Conservation (phyloP, 2,888 invertebrate species). For the Drosophila greeni region DNA sequence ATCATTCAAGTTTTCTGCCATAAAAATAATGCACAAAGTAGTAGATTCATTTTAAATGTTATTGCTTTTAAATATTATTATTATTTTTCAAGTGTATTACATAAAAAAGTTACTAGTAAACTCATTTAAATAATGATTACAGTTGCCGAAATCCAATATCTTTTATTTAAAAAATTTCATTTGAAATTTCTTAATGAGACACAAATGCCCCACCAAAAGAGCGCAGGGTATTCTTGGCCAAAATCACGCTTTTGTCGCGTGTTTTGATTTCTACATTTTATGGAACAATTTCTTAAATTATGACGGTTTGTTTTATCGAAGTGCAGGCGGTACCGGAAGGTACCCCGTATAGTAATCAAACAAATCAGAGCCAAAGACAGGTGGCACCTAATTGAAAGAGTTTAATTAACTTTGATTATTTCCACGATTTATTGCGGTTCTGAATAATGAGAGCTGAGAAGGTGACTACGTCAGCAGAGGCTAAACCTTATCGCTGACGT, state of each 20-base stretch:
- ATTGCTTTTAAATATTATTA: no score
- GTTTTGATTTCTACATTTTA: conserved; percentile 35
- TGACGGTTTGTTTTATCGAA: conserved; percentile 38
- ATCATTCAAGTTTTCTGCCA: background rate
- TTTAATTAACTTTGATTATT: conserved; percentile 31
- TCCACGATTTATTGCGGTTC: conserved; percentile 9
- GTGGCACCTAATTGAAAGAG: conserved; percentile 33
- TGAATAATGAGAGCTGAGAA: conserved; percentile 1
- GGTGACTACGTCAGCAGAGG: conserved; percentile 37
- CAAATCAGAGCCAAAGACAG: conserved; percentile 19
- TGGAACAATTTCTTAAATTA: conserved; percentile 18
- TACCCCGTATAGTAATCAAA: conserved; percentile 1
- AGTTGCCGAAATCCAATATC: no score
- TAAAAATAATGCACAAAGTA: background rate
- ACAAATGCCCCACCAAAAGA: background rate
- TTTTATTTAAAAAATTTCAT: background rate
- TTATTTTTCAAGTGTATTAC: background rate
- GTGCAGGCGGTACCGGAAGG: conserved; percentile 18
- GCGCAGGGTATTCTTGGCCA: conserved; percentile 25
- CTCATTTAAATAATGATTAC: background rate
- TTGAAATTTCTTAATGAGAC: background rate
- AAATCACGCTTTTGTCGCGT: conserved; percentile 46
- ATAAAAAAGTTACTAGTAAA: background rate
- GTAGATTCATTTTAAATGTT: background rate
- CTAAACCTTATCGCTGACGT: conserved; percentile 41